Evolutionary conservation across 1,140 invertebrate genomes (phyloP), one percentile per base, ranked within the genome.

Genomic region (Bombus balteatus): DNA sequence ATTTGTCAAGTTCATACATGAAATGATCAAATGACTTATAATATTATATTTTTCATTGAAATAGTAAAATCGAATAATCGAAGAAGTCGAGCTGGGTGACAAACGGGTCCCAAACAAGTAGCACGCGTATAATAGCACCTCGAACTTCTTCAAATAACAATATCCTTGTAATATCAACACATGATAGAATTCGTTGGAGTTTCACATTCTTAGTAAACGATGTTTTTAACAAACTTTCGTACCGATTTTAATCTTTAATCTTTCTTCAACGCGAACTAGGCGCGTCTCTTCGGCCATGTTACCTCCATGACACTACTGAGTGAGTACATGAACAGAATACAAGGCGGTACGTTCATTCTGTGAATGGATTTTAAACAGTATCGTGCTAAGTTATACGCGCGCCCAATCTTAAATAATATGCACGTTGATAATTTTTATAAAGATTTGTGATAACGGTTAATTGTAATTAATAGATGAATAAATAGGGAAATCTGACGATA

Each of bases 201-300:
- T 85, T 72, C 53, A 72, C 53, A 25, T 37, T 72, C 15, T 28
- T 39, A 34, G 39, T 62, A 25, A 85, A 85, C 79, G 34, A 75
- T 57, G 62, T 32, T 85, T 75, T 77, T 59, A 65, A 80, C 62
- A 10, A 43, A 28, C 75, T n/a, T 87, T 88, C 91, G 82, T 96
- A 98, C 97, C 97, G 93, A 98, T 98, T 97, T 98, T 98, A 94
- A 98, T 97, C 97, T 97, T 98, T 95, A 98, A 96, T 95, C 97
- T 96, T 96, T 98, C 97, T 95, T 97, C 97, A 95, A 97, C 96
- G 96, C 97, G 97, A 96, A 98, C 97, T 96, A 97, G 97, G 96
- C 96, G 97, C 96, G 96, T 97, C 96, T 97, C 97, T 96, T 97
- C 97, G 96, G 97, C 97, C 97, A 98, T 98, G 96, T 97, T 97